A percentile compares a stretch with the other conserved stretches of the same genome.
These are phyloP conservation scores for Cheirogaleus major DNA, from an alignment of 2,797 vertebrate genomes.

Conservation along the genomic window DNA sequence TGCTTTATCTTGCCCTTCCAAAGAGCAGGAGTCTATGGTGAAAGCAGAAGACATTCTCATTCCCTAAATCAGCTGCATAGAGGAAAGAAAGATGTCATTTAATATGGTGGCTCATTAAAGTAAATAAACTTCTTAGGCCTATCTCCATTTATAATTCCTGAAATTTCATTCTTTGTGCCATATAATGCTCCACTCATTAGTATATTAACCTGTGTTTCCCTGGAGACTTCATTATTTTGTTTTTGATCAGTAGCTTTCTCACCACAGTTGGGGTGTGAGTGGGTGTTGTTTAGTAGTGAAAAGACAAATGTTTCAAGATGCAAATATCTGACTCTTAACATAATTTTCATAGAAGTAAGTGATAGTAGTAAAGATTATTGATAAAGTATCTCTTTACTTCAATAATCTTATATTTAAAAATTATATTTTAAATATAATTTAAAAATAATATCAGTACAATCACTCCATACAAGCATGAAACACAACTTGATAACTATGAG, in stretches of 20 bases:
- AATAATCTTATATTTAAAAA: background rate
- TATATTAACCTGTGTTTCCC: background rate
- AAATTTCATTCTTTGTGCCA: background rate
- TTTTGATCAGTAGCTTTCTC: background rate
- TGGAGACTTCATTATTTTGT: background rate
- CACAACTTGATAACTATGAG: background rate
- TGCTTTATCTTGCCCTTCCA: no score
- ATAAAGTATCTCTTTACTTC: background rate
- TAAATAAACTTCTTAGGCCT: background rate
- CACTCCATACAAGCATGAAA: background rate
- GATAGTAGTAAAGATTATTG: background rate
- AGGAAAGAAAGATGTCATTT: background rate
- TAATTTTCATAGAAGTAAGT: background rate
- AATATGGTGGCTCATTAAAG: background rate
- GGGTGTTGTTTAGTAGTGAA: background rate
- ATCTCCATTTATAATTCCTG: background rate
- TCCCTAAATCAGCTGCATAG: background rate
- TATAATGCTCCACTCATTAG: background rate
- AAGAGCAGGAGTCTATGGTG: background rate
- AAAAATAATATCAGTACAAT: background rate
- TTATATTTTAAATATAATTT: no score
- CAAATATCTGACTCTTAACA: background rate
- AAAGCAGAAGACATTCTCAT: background rate
- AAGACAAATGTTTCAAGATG: background rate
- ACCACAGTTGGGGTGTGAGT: background rate